Evolutionary conservation across 1,140 invertebrate genomes (phyloP).

Genomic region (Heliconius himera): DNA sequence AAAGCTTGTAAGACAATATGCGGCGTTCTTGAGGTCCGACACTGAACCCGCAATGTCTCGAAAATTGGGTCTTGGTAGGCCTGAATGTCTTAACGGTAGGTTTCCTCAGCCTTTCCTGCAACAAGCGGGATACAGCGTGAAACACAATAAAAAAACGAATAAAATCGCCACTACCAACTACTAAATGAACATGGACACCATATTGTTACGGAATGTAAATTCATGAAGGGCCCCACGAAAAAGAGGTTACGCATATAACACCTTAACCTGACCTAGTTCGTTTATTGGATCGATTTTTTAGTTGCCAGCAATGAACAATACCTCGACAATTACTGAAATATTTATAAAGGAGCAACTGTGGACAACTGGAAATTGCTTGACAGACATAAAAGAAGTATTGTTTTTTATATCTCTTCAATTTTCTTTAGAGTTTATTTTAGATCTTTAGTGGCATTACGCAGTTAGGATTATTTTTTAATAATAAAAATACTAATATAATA

Average conservation of each 20-base stretch:
- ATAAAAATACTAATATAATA: no score
- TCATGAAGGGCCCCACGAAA: conserved; percentile 30
- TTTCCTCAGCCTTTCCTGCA: background rate
- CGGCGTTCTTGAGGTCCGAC: no score
- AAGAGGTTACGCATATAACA: conserved; percentile 42
- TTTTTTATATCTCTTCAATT: no score
- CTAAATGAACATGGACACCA: conserved; percentile 3
- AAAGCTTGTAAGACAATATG: no score
- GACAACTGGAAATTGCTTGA: background rate
- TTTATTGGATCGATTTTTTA: conserved; percentile 40
- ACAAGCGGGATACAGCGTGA: background rate
- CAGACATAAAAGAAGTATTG: no score
- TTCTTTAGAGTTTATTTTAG: no score
- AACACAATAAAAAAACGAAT: background rate
- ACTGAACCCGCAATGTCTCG: no score
- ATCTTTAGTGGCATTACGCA: no score
- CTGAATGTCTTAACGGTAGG: background rate
- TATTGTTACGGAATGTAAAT: conserved; percentile 33
- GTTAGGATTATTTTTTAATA: no score
- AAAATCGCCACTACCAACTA: background rate
- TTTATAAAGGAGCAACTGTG: background rate
- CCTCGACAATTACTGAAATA: conserved; percentile 17
- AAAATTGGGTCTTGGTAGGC: no score
- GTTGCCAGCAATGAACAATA: conserved; percentile 28
- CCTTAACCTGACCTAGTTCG: conserved; percentile 38